Base-by-base conservation (phyloP, 2,113 vertebrate genomes). In the Catharus bicknelli region DNA sequence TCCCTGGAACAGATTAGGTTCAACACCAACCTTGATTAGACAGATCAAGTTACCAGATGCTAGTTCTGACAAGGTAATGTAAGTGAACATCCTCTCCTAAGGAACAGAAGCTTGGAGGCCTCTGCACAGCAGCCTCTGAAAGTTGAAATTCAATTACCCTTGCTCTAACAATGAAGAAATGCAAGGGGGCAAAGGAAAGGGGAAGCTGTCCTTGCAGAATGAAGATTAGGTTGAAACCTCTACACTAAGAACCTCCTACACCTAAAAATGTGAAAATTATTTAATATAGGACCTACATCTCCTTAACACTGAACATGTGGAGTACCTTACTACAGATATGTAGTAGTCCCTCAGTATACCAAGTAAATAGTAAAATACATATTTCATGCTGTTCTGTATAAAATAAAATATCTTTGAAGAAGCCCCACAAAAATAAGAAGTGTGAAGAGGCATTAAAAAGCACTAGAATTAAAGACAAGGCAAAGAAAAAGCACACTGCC, bases 11-110 rank as follows among this genome's bases (percentile, higher is more conserved):
- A 85, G 43, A 91, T 40, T 62, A 80, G 47, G 48, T 90, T 91
- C 81, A 79, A 73, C n/a, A 89, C 70, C 70, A 90, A 48, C 55
- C 63, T 86, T 91, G 43, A 57, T 93, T 89, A 85, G 40, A 87
- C 72, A 91, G 75, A 85, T 92, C 81, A 92, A 79, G 63, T 94
- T 91, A 92, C 70, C 40, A 93, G 75, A 83, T 80, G 67, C 85
- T 84, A 90, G 32, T 61, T 82, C 62, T 75, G 77, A 88, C 36
- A 75, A 82, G 62, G 40, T 61, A 78, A 63, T 9, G 1, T 13
- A 80, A 75, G 36, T 57, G 64, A 91, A 92, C 40, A 66, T 48
- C 62, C 68, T 87, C 76, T 85, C 40, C 42, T 79, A 79, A 78
- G 0, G 0, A 91, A 59, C 3, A 78, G 58, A 59, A 92, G 68